Percentiles rank a stretch among this genome's conserved stretches.
Evolutionary conservation across 1,140 invertebrate species (phyloP).

Genomic region (Aphidius ervi): DNA sequence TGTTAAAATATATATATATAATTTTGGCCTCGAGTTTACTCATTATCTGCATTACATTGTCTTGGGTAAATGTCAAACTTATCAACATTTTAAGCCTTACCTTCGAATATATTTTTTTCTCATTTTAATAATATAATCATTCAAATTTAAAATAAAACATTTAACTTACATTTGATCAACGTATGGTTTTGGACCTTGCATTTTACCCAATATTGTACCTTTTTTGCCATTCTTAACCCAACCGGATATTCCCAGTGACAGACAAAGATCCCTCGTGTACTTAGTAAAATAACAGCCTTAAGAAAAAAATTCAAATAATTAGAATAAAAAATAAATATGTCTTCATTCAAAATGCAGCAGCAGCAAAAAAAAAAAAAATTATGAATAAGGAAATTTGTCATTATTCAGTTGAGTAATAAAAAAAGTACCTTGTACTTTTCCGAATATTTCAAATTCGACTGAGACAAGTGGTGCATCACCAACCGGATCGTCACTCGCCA

Average conservation of each 20-base stretch:
- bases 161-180: constrained; percentile 80
- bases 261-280: constrained; percentile 74
- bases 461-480: constrained; percentile 60
- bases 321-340: neutral
- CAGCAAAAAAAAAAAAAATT: no score
- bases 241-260: constrained; percentile 69
- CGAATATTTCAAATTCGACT: constrained; percentile 84
- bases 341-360: no score
- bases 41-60: no score
- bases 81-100: no score
- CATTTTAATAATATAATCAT: neutral
- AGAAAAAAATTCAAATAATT: constrained; percentile 25
- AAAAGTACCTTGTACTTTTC: constrained; percentile 77
- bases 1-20: no score
- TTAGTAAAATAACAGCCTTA: constrained; percentile 83
- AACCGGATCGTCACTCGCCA: constrained; percentile 60
- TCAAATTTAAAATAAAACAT: neutral
- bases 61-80: no score
- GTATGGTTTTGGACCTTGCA: constrained; percentile 74
- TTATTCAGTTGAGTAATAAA: constrained; percentile 16
- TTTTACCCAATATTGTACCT: constrained; percentile 81
- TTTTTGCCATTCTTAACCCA: constrained; percentile 88
- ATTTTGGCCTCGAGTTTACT: no score
- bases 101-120: no score
- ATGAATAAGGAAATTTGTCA: no score